These are phyloP conservation scores for Tarsius wallacei DNA, from an alignment of 2,797 vertebrate genomes.

Conservation along the genomic window DNA sequence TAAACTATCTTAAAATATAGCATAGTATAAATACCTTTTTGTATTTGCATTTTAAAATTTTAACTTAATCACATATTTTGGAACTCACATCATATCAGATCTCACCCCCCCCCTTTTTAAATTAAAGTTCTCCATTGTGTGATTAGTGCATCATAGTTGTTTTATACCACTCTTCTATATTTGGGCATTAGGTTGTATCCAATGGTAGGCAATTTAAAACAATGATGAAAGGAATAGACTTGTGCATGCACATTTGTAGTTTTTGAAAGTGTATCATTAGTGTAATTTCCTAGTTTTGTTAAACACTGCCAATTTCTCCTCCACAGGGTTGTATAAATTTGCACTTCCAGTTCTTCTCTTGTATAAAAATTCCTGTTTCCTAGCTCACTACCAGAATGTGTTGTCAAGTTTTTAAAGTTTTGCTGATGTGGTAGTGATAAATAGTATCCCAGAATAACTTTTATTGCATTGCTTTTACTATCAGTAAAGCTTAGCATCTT, in stretches of 20 bases:
- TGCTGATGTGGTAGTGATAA: neutral
- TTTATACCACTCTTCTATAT: neutral
- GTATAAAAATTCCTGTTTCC: neutral
- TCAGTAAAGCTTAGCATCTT: neutral
- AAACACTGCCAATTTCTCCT: neutral
- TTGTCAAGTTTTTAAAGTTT: neutral
- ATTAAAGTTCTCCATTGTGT: neutral
- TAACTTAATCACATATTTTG: neutral
- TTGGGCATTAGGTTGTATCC: neutral
- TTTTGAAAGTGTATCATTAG: neutral
- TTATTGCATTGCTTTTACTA: neutral
- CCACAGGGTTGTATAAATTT: neutral
- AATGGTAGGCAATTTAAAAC: neutral
- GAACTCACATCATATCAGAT: neutral
- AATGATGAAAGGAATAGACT: neutral
- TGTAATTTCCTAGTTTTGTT: neutral
- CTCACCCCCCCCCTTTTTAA: too few relatives aligned
- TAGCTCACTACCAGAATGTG: neutral
- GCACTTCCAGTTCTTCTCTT: neutral
- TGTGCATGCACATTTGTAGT: neutral
- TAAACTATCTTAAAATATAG: neutral
- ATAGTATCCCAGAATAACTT: neutral
- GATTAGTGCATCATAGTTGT: neutral
- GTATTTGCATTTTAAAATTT: neutral
- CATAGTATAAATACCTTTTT: neutral